A percentile compares a stretch with the other conserved stretches of the same genome.
These are phyloP conservation scores for Hippocampus guttulatus DNA, from an alignment of 2,113 vertebrate species.

Conservation along the genomic window DNA sequence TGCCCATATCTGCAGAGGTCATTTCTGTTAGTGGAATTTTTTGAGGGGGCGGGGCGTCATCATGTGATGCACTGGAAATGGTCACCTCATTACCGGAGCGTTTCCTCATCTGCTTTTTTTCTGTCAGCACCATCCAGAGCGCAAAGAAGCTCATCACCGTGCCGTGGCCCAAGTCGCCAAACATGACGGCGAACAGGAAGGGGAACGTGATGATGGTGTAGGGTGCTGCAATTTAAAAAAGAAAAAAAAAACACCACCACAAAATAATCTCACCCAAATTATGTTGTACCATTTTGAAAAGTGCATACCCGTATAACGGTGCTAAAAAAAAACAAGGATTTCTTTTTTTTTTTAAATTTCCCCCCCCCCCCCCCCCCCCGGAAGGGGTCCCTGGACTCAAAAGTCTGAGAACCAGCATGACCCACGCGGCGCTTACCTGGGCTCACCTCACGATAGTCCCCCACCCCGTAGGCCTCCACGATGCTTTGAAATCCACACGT, in stretches of 20 bases:
- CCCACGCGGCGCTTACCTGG: constrained; percentile 79
- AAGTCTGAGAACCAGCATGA: neutral
- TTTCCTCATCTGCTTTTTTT: constrained; percentile 78
- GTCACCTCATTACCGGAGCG: constrained; percentile 83
- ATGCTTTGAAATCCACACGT: constrained; percentile 95
- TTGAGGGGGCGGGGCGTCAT: neutral
- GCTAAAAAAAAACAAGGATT: too few relatives aligned
- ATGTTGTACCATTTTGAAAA: too few relatives aligned
- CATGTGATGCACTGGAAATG: neutral
- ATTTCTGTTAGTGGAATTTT: neutral
- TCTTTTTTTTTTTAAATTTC: too few relatives aligned
- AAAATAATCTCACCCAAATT: neutral
- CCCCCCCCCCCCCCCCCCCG: too few relatives aligned
- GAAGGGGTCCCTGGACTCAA: too few relatives aligned
- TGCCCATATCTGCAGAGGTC: constrained; percentile 82
- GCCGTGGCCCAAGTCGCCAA: constrained; percentile 92
- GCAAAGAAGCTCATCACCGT: constrained; percentile 83
- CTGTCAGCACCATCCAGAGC: constrained; percentile 90
- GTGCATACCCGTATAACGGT: too few relatives aligned
- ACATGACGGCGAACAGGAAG: constrained; percentile 99
- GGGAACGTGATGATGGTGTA: constrained; percentile 96
- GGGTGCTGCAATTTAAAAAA: constrained; percentile 74
- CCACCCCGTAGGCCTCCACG: constrained; percentile 93
- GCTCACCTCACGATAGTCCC: constrained; percentile 90
- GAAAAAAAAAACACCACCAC: neutral